Base-by-base conservation (phyloP, 2,888 invertebrate species). In the Apeira syringaria region DNA sequence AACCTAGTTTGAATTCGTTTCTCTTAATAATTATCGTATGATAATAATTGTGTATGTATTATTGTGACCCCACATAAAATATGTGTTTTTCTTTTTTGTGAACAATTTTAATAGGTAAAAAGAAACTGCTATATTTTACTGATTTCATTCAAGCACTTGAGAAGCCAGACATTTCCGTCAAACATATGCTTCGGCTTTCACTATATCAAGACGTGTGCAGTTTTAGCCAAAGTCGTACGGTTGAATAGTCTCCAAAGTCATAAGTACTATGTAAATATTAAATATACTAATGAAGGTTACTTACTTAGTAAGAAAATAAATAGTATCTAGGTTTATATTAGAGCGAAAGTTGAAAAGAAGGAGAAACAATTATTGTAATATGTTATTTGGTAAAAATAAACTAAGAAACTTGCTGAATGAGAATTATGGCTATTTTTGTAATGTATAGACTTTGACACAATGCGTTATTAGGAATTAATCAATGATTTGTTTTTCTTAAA, bases 181-280 rank as follows among this genome's bases (percentile, higher is more conserved):
- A n/a, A n/a, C n/a, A n/a, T n/a, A n/a, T n/a, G n/a, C n/a, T n/a
- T n/a, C n/a, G n/a, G n/a, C n/a, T n/a, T n/a, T n/a, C n/a, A n/a
- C n/a, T n/a, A n/a, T n/a, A n/a, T 5, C 17, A 4, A 17, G 17
- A 17, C 6, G 17, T 6, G 4, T 17, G 6, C 20, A 6, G 20
- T 6, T 20, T 20, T 7, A 20, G 20, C 20, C 20, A 20, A 20
- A 20, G 20, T 15, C 15, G n/a, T 20, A 7, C 7, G 9, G 9
- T 50, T 47, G 35, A 33, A 54, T 60, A 54, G 46, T 56, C 62
- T 52, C 51, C 72, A 80, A 76, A 81, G 76, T 80, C 70, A 74
- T 68, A 68, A 59, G 15, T 15, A 15, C 7, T 22, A 58, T 78
- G 73, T 80, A 77, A 65, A 76, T 79, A 78, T 15, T 48, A 43